Percentiles rank a stretch among this genome's conserved stretches.
phyloP scores from a whole-genome alignment of 2,797 vertebrate species.

The Manis crassicaudata region DNA sequence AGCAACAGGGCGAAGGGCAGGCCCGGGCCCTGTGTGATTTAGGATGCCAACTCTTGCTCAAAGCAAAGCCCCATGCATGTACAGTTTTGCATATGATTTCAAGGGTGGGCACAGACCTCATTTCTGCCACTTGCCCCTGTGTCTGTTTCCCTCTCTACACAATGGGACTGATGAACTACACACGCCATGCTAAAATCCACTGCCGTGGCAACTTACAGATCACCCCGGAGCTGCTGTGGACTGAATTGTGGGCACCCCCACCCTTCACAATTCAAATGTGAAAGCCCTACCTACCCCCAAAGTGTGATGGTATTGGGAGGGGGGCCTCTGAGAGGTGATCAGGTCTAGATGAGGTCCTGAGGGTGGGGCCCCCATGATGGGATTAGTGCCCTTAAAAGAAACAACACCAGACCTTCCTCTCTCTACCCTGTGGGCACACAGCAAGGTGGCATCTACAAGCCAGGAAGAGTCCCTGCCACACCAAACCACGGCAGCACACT shows the following conservation, averaged over 20 bases:
- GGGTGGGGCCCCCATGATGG: neutral
- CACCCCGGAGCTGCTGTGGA: neutral
- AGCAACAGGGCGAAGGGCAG: neutral
- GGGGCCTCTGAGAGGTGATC: neutral
- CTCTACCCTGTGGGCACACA: neutral
- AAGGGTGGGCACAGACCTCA: neutral
- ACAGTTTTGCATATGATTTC: neutral
- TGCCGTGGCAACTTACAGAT: neutral
- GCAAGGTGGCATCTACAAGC: neutral
- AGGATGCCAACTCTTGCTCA: neutral
- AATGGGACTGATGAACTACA: neutral
- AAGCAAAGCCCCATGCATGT: neutral
- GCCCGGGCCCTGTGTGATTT: accelerated
- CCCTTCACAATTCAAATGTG: neutral
- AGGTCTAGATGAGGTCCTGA: neutral
- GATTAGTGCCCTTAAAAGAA: neutral
- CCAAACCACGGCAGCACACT: neutral
- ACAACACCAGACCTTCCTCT: neutral
- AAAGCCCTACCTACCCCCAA: neutral
- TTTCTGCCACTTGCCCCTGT: neutral
- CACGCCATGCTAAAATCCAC: neutral
- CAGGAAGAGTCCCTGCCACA: neutral
- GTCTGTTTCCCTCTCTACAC: neutral
- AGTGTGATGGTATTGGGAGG: neutral
- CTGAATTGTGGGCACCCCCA: neutral